Conservation (phyloP, 2,113 vertebrate species). For the Eublepharis macularius region DNA sequence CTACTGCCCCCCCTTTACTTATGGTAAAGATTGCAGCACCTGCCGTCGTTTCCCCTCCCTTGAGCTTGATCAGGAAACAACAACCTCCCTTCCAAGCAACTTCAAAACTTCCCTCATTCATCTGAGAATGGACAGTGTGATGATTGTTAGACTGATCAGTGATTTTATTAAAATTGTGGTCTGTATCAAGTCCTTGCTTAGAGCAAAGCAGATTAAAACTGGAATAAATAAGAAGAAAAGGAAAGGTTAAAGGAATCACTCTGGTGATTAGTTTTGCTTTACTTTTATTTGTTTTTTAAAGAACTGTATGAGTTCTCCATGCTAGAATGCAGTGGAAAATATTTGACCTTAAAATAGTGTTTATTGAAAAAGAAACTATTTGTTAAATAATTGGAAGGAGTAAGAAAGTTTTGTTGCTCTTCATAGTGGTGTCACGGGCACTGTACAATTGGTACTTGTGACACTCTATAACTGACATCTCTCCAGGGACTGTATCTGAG, state of each 20-base stretch:
- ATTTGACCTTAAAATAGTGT: background rate
- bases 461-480: background rate
- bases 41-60: no score
- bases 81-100: no score
- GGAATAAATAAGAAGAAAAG: no score
- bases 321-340: background rate
- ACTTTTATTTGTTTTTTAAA: background rate
- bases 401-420: background rate
- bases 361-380: background rate
- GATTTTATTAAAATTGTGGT: no score
- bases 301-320: fast-evolving
- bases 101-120: no score
- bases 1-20: no score
- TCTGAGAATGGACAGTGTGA: no score
- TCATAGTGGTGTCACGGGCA: background rate
- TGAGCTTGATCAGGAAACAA: no score
- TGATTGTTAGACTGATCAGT: no score
- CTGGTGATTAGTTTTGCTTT: background rate
- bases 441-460: background rate
- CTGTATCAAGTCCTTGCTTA: no score
- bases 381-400: background rate
- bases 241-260: background rate
- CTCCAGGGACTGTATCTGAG: background rate
- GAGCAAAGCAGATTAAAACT: no score
- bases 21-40: no score